These are phyloP conservation scores for Subanguina moxae DNA, from an alignment of 1,140 invertebrate genomes.

Conservation along the genomic window DNA sequence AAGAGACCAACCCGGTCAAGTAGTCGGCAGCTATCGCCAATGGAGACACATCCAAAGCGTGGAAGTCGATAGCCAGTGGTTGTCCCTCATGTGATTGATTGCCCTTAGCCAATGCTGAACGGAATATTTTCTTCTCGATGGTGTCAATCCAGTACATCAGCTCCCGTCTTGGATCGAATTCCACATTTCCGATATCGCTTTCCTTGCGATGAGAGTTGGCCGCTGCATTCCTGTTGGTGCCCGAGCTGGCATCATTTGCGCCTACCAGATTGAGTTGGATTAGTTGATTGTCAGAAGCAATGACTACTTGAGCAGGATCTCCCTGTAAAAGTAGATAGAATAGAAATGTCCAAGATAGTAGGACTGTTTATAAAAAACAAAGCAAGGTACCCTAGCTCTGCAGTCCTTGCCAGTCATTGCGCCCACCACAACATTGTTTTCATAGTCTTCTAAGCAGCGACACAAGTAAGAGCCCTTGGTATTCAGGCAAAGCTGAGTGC, in stretches of 20 bases:
- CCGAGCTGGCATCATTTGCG: constrained; percentile 30
- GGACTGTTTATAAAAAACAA: background rate
- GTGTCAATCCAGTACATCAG: constrained; percentile 58
- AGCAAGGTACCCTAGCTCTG: constrained; percentile 52
- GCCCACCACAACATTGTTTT: constrained; percentile 63
- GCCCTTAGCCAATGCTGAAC: constrained; percentile 53
- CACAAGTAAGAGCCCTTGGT: constrained; percentile 90
- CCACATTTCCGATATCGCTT: constrained; percentile 54
- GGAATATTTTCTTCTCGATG: constrained; percentile 39
- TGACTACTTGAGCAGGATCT: constrained; percentile 48
- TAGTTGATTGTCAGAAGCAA: constrained; percentile 53
- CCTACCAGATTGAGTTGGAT: constrained; percentile 49
- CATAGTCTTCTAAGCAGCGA: constrained; percentile 89
- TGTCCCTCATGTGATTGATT: constrained; percentile 59
- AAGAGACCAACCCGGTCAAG: constrained; percentile 45
- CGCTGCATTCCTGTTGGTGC: constrained; percentile 48
- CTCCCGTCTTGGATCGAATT: constrained; percentile 52
- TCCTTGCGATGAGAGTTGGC: constrained; percentile 31
- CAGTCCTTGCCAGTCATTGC: constrained; percentile 60
- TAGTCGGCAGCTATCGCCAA: constrained; percentile 52
- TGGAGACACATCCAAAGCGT: constrained; percentile 40
- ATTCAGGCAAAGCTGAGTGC: constrained; percentile 90
- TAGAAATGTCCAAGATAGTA: background rate
- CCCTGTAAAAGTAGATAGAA: constrained; percentile 27
- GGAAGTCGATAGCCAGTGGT: constrained; percentile 51